A percentile compares a stretch with the other conserved stretches of the same genome.
Conservation (phyloP, 2,113 vertebrate species). For the Rhinoptilus africanus region DNA sequence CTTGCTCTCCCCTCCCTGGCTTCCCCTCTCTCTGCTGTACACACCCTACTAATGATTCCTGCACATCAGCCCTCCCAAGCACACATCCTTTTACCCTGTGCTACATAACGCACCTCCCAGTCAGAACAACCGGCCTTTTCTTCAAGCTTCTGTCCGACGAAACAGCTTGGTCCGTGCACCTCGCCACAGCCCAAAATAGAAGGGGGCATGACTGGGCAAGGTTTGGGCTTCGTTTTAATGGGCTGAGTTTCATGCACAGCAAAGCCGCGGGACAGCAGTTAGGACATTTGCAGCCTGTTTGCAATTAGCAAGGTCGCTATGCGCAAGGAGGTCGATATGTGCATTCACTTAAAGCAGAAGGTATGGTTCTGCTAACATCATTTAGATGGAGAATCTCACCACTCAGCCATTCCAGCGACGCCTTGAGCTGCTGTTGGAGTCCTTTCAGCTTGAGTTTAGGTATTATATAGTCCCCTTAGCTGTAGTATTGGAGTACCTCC, state of each 20-base stretch:
- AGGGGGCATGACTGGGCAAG: background rate
- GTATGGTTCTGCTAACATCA: background rate
- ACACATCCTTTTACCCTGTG: background rate
- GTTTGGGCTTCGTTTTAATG: background rate
- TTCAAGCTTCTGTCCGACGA: background rate
- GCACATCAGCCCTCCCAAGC: constrained; percentile 21
- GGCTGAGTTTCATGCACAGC: background rate
- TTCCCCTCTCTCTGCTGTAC: background rate
- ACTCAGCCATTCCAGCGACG: background rate
- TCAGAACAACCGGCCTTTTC: constrained; percentile 34
- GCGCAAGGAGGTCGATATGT: background rate
- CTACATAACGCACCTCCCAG: background rate
- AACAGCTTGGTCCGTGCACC: background rate
- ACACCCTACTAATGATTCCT: constrained; percentile 1
- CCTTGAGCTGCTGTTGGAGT: background rate
- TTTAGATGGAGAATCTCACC: background rate
- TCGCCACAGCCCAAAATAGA: constrained; percentile 21
- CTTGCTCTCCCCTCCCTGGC: background rate
- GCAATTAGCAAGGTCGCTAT: background rate
- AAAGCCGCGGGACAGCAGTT: background rate
- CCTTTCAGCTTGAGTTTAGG: background rate
- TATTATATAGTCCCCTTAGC: background rate
- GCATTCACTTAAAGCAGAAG: background rate
- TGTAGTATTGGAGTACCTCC: constrained; percentile 19
- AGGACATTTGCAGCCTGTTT: background rate